These are phyloP conservation scores for Musca domestica DNA, from an alignment of 1,140 invertebrate species.

Conservation along the genomic window DNA sequence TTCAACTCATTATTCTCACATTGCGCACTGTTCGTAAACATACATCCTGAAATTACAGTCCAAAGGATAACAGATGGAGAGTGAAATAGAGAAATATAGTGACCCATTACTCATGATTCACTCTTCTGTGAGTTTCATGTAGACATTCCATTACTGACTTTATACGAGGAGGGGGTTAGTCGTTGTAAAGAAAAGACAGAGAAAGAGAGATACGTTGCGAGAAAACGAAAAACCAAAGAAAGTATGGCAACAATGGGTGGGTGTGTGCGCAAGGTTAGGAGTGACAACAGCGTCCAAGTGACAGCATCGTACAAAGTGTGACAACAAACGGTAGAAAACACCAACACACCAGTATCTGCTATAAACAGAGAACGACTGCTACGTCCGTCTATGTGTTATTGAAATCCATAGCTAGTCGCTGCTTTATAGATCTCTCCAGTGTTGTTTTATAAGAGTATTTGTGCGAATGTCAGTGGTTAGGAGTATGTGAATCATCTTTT, in stretches of 20 bases:
- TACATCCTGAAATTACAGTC: too few species aligned
- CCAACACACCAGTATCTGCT: not conserved
- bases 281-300: slow-evolving; percentile 14
- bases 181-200: too few species aligned
- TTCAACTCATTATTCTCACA: too few species aligned
- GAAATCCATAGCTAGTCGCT: not conserved
- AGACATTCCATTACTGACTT: too few species aligned
- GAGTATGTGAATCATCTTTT: slow-evolving; percentile 16
- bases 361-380: not conserved
- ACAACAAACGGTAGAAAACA: slow-evolving; percentile 8
- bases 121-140: too few species aligned
- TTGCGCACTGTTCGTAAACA: too few species aligned
- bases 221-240: not conserved
- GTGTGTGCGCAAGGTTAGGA: slow-evolving; percentile 14
- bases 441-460: not conserved
- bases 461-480: not conserved
- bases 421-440: not conserved
- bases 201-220: not conserved
- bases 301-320: not conserved
- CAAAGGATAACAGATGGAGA: too few species aligned
- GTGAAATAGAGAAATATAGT: too few species aligned
- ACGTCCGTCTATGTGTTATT: not conserved
- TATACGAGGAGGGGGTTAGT: too few species aligned
- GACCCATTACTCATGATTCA: too few species aligned
- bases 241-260: not conserved